These are phyloP conservation scores for Virgularia gustaviana DNA, from an alignment of 92 coral and sea anemone genomes.

Conservation along the genomic window DNA sequence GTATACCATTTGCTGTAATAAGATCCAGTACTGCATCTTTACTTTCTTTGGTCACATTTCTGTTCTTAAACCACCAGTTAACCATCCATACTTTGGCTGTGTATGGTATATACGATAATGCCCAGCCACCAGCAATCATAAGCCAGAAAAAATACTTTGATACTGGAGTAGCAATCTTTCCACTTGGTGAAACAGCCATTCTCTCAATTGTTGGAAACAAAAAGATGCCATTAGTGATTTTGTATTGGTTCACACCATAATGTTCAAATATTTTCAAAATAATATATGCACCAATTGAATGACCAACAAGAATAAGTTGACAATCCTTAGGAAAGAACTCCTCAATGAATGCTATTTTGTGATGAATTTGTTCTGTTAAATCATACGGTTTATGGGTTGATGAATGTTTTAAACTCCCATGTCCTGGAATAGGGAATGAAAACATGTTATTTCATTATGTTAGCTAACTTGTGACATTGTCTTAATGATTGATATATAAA, in stretches of 20 bases:
- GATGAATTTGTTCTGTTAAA: constrained; percentile 78
- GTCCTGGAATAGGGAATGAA: too few species aligned
- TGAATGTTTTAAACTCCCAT: constrained; percentile 3
- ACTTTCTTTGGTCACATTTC: constrained; percentile 45
- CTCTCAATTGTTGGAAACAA: constrained; percentile 90
- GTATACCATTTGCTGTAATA: constrained; percentile 56
- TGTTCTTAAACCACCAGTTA: constrained; percentile 80
- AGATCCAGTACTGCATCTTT: constrained; percentile 68
- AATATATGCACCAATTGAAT: constrained; percentile 94
- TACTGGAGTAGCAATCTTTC: constrained; percentile 70
- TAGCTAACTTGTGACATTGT: too few species aligned
- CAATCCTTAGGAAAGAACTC: constrained; percentile 60
- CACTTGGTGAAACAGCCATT: constrained; percentile 89
- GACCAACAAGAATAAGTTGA: constrained; percentile 78
- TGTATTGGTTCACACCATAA: constrained; percentile 50
- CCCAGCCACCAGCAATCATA: constrained; percentile 52
- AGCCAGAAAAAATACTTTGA: constrained; percentile 79
- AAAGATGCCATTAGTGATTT: constrained; percentile 68
- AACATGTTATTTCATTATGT: too few species aligned
- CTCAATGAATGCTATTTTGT: constrained; percentile 77
- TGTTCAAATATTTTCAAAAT: constrained; percentile 69
- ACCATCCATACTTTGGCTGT: constrained; percentile 57
- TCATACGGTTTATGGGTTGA: constrained; percentile 16
- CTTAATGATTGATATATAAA: too few species aligned
- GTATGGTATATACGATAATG: constrained; percentile 63